These are phyloP conservation scores for Brachyhypopomus gauderio DNA, from an alignment of 2,113 vertebrate genomes.

Conservation along the genomic window DNA sequence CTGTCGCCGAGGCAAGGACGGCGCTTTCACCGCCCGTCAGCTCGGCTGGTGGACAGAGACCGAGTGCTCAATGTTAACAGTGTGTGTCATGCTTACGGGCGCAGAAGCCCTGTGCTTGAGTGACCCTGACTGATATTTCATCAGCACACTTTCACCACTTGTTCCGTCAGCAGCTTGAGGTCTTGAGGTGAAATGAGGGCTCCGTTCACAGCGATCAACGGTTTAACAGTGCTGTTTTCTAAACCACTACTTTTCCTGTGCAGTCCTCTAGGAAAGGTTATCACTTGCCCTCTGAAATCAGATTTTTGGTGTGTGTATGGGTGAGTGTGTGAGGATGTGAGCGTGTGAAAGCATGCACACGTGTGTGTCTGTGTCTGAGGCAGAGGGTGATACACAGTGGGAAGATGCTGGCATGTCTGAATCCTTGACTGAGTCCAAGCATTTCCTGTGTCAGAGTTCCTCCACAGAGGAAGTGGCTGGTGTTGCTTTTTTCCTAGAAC, in stretches of 20 bases:
- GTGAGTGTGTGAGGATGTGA: neutral
- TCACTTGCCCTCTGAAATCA: neutral
- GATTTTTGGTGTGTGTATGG: neutral
- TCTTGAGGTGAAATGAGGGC: neutral
- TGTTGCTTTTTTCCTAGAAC: neutral
- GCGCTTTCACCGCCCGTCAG: neutral
- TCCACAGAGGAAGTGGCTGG: slow-evolving; percentile 10
- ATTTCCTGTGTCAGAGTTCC: slow-evolving; percentile 39
- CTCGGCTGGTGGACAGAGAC: slow-evolving; percentile 5
- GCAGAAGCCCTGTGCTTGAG: neutral
- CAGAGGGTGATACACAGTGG: neutral
- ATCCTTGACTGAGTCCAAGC: slow-evolving; percentile 45
- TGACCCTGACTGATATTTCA: neutral
- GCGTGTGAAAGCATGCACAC: no score
- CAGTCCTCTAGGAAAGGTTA: neutral
- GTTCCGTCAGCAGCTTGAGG: slow-evolving; percentile 5
- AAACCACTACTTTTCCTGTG: neutral
- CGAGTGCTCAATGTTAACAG: neutral
- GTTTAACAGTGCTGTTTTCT: neutral
- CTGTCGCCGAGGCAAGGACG: slow-evolving; percentile 54
- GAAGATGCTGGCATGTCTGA: slow-evolving; percentile 27
- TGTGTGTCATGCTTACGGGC: neutral
- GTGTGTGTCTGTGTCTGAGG: slow-evolving; percentile 7
- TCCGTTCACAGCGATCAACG: neutral
- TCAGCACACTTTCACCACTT: neutral